A percentile compares a stretch with the other conserved stretches of the same genome.
Conservation (phyloP, 1,140 invertebrate species). For the Panulirus ornatus region DNA sequence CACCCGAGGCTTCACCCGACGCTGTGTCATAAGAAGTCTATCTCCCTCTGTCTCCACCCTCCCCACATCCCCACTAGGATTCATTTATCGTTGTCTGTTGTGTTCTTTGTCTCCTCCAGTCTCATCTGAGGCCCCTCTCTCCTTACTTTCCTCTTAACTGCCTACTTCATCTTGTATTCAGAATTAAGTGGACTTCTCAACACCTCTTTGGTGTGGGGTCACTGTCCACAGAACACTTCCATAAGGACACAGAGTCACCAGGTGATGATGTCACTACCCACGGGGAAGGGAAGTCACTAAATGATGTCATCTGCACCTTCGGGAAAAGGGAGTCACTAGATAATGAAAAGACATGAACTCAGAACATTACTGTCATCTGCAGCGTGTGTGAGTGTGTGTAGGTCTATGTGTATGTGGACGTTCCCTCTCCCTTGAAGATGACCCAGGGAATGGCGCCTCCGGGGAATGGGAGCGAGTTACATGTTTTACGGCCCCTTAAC, state of each 20-base stretch:
- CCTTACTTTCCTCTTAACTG: not conserved
- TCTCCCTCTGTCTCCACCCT: not conserved
- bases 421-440: too few species aligned
- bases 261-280: not conserved
- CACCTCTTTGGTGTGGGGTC: not conserved
- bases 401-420: slow-evolving; percentile 3
- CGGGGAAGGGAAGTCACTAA: too few species aligned
- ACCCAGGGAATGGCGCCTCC: too few species aligned
- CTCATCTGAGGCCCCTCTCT: not conserved
- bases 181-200: not conserved
- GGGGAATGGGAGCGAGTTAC: too few species aligned
- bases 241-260: not conserved
- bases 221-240: not conserved
- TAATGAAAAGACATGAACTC: too few species aligned
- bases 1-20: not conserved
- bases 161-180: not conserved
- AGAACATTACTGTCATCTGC: too few species aligned
- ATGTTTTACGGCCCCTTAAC: too few species aligned
- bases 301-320: too few species aligned
- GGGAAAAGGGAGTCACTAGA: too few species aligned
- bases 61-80: too few species aligned
- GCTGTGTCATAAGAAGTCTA: not conserved
- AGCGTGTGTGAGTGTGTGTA: slow-evolving; percentile 3
- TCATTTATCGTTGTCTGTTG: not conserved
- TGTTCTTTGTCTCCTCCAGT: not conserved